Evolutionary conservation across 2,888 invertebrate genomes (phyloP), one percentile per base, ranked within the genome.

Genomic region (Tiliacea aurago): DNA sequence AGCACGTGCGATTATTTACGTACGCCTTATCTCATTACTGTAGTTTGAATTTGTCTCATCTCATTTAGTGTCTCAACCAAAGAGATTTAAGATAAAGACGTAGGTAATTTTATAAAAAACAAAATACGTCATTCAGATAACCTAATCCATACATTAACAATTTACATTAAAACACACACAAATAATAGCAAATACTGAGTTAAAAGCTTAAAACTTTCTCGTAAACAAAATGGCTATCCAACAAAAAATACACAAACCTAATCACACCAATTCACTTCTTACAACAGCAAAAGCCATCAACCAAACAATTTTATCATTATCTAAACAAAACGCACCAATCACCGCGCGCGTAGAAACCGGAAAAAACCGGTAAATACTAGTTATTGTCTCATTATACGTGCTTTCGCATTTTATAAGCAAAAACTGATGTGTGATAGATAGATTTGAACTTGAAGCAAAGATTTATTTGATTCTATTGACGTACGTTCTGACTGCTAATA

Each of bases 331-430:
- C 73, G 61, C 47, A 70, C 79, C 82, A 70, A 84, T 83, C 72
- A 76, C 58, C 61, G 63, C 37, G 63, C 70, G 43, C 58, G 23
- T 51, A 68, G 33, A 63, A 78, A 73, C 76, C 58, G 71, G 75
- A 72, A 88, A 87, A 85, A 87, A 75, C 77, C 61, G 47, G 85
- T 78, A 73, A 81, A 78, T 71, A 66, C 83, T 79, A 73, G 86
- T 84, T 83, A 86, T 81, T 75, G 76, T 71, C 80, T 76, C 86
- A 87, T 83, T 86, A 85, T 59, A 78, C 70, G 78, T 79, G 78
- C 87, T 84, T 87, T 86, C 86, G 82, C 83, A 86, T 85, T 82
- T 85, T 85, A 86, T 80, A 81, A 78, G 80, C 83, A 88, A 88
- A 88, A 88, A 76, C 45, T 69, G 69, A 76, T 81, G 67, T 80